Conservation (phyloP, 2,888 invertebrate genomes). For the Danaus chrysippus region DNA sequence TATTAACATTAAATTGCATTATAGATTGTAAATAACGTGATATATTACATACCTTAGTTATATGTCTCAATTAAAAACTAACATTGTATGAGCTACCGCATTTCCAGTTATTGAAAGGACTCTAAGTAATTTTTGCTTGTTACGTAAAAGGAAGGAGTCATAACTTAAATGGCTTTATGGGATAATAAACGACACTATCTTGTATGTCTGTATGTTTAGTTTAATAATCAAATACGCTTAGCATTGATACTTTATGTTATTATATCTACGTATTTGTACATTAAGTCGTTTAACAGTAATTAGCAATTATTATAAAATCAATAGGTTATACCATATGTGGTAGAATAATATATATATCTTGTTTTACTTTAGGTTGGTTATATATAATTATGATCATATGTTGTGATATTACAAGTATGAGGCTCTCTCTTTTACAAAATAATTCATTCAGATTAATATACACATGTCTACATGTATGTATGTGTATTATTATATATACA, state of each 20-base stretch:
- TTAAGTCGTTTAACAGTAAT: no score
- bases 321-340: no score
- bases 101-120: constrained; percentile 27
- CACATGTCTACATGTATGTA: no score
- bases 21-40: constrained; percentile 32
- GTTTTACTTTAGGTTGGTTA: no score
- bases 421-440: no score
- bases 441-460: no score
- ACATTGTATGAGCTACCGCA: constrained; percentile 30
- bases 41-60: constrained; percentile 31
- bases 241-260: neutral
- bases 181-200: constrained; percentile 29
- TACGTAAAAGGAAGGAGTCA: constrained; percentile 26
- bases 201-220: constrained; percentile 22
- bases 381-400: no score
- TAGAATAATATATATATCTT: no score
- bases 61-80: constrained; percentile 36
- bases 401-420: no score
- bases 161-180: constrained; percentile 26
- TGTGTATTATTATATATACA: no score
- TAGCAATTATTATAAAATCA: no score
- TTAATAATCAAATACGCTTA: constrained; percentile 27
- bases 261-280: no score
- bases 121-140: constrained; percentile 26
- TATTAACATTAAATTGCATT: constrained; percentile 25